A percentile compares a stretch with the other conserved stretches of the same genome.
phyloP scores from a whole-genome alignment of 2,113 vertebrate species.

The Melanerpes formicivorus region DNA sequence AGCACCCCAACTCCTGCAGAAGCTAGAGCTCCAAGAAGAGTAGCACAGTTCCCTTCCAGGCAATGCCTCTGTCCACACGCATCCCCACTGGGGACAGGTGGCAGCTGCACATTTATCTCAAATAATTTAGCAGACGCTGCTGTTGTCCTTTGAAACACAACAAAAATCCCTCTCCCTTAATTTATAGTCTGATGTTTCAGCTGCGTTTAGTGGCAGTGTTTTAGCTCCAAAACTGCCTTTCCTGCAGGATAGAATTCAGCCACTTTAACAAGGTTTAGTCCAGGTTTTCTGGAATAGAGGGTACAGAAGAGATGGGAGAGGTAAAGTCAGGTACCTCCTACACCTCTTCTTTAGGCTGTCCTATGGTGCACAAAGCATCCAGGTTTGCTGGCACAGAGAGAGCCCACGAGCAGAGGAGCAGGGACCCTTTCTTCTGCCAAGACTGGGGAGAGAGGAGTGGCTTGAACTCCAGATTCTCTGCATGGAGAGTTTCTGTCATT shows the following conservation, averaged over 20 bases:
- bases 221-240: neutral
- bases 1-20: accelerated
- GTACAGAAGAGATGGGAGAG: neutral
- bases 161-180: neutral
- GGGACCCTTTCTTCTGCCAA: neutral
- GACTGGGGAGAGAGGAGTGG: neutral
- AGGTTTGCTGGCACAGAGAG: neutral
- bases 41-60: neutral
- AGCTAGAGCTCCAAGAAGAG: accelerated
- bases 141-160: neutral
- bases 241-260: neutral
- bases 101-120: neutral
- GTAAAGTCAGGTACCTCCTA: neutral
- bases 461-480: neutral
- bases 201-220: neutral
- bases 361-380: accelerated
- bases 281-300: neutral
- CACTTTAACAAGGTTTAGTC: neutral
- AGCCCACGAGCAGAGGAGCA: neutral
- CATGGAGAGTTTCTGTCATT: neutral
- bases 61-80: neutral
- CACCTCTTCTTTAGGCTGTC: neutral
- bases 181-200: neutral
- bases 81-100: neutral
- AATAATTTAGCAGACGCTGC: neutral